Evolutionary conservation across 2,113 vertebrate genomes (phyloP).

Genomic region (Nasalis larvatus): DNA sequence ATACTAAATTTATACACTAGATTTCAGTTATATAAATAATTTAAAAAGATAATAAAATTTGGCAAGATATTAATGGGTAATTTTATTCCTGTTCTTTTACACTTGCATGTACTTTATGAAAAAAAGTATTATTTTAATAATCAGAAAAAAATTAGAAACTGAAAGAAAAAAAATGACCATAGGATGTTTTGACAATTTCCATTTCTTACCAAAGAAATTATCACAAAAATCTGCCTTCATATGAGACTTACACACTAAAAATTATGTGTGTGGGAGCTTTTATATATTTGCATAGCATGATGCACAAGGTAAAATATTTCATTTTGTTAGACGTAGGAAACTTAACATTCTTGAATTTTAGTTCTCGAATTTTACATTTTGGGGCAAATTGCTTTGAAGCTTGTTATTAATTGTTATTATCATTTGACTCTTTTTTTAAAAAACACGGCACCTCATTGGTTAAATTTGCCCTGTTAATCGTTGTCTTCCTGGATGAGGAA

Average conservation of each 20-base stretch:
- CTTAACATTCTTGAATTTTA: background rate
- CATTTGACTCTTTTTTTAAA: background rate
- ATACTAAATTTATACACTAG: background rate
- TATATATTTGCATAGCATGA: background rate
- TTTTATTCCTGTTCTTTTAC: background rate
- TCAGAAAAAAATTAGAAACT: background rate
- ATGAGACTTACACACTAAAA: background rate
- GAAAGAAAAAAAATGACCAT: background rate
- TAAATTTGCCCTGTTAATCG: slow-evolving; percentile 15
- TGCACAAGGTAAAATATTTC: background rate
- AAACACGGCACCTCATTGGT: background rate
- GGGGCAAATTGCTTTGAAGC: background rate
- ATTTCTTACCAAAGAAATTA: background rate
- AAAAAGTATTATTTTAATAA: slow-evolving; percentile 1
- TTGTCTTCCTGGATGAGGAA: slow-evolving; percentile 46
- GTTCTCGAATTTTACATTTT: background rate
- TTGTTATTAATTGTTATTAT: background rate
- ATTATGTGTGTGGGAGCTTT: background rate
- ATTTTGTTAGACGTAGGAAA: background rate
- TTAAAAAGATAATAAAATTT: background rate
- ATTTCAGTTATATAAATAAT: background rate
- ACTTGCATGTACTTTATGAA: background rate
- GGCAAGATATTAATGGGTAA: background rate
- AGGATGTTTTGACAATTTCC: background rate
- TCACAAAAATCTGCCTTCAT: background rate